These are phyloP conservation scores for Semotilus atromaculatus DNA, from an alignment of 2,797 vertebrate species.

Conservation along the genomic window DNA sequence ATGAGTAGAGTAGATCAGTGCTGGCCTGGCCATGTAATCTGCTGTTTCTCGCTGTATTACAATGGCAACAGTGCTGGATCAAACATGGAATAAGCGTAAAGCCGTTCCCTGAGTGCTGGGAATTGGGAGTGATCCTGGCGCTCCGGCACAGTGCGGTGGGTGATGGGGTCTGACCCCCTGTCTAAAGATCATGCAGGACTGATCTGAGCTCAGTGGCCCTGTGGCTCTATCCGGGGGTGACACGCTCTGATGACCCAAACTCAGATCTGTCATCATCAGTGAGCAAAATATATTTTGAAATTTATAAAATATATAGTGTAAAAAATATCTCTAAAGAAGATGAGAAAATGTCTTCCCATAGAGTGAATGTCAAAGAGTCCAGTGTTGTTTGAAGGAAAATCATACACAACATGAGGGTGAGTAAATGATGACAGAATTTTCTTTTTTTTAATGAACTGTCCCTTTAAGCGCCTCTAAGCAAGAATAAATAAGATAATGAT, in stretches of 20 bases:
- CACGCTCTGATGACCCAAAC: neutral
- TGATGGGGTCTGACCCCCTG: constrained; percentile 14
- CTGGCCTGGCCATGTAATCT: constrained; percentile 45
- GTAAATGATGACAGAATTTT: neutral
- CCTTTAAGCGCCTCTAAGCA: neutral
- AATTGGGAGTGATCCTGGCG: constrained; percentile 16
- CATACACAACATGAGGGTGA: neutral
- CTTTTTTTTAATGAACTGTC: neutral
- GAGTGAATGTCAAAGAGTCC: neutral
- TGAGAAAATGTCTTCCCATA: neutral
- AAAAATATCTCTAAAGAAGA: neutral
- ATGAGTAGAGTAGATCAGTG: constrained; percentile 48
- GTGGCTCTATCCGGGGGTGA: neutral
- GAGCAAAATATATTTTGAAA: neutral
- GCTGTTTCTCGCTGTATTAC: constrained; percentile 63
- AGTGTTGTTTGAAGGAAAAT: neutral
- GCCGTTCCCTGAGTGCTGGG: constrained; percentile 26
- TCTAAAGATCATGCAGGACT: constrained; percentile 27
- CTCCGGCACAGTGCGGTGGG: constrained; percentile 21
- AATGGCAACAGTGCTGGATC: constrained; percentile 43
- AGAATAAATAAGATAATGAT: neutral
- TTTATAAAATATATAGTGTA: too few species aligned
- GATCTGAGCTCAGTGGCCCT: neutral
- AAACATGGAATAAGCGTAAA: constrained; percentile 46
- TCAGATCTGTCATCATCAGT: constrained; percentile 28